Evolutionary conservation across 2,888 invertebrate species (phyloP).

Genomic region (Chironomus tentans): DNA sequence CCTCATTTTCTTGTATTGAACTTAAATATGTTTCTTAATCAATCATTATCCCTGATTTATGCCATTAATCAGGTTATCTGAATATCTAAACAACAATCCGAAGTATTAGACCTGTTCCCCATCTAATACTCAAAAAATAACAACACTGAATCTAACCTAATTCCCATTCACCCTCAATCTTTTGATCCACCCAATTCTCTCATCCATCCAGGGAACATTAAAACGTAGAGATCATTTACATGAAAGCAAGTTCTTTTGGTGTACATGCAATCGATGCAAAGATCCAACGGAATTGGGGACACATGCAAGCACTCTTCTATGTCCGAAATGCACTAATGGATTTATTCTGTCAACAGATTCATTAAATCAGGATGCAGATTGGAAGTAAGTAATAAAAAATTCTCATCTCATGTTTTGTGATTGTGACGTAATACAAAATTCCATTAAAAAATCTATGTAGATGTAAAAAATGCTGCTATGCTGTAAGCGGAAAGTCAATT

Average conservation of each 20-base stretch:
- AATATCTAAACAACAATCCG: too few relatives aligned
- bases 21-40: too few relatives aligned
- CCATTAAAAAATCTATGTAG: slow-evolving; percentile 30
- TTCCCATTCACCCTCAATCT: neutral
- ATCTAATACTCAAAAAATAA: too few relatives aligned
- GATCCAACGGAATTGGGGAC: slow-evolving; percentile 72
- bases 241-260: slow-evolving; percentile 75
- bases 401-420: neutral
- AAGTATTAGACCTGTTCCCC: too few relatives aligned
- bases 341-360: slow-evolving; percentile 54
- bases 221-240: slow-evolving; percentile 65
- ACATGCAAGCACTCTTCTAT: slow-evolving; percentile 61
- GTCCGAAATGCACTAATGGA: slow-evolving; percentile 45
- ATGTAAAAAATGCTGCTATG: slow-evolving; percentile 41
- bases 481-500: slow-evolving; percentile 41
- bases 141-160: neutral
- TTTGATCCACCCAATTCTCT: neutral
- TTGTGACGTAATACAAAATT: neutral
- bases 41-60: too few relatives aligned
- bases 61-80: too few relatives aligned
- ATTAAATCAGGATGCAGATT: slow-evolving; percentile 48
- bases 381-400: slow-evolving; percentile 46
- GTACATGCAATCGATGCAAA: slow-evolving; percentile 61
- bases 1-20: too few relatives aligned
- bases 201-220: slow-evolving; percentile 51